Evolutionary conservation across 2,888 invertebrate species (phyloP).

Genomic region (Plemyria rubiginata): DNA sequence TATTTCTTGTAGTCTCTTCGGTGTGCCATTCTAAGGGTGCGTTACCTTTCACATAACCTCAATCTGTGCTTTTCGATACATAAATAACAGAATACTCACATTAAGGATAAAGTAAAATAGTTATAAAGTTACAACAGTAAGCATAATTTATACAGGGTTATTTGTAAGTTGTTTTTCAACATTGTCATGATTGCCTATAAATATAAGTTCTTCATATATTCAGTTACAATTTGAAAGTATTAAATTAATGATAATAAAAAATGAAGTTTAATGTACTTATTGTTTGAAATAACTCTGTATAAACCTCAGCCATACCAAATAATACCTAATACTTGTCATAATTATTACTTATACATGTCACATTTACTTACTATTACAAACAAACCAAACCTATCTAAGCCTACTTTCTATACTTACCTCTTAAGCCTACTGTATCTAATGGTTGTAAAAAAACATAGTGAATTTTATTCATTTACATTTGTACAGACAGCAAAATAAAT

Average conservation of each 20-base stretch:
- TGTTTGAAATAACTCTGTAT: slow-evolving; percentile 77
- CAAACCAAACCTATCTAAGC: slow-evolving; percentile 15
- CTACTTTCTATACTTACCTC: slow-evolving; percentile 35
- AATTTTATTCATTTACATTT: slow-evolving; percentile 36
- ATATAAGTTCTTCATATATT: slow-evolving; percentile 32
- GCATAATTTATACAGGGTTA: slow-evolving; percentile 85
- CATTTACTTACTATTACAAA: slow-evolving; percentile 21
- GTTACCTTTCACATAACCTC: slow-evolving; percentile 78
- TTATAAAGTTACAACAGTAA: slow-evolving; percentile 74
- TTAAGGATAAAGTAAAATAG: slow-evolving; percentile 74
- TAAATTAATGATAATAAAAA: slow-evolving; percentile 29
- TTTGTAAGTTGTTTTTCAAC: slow-evolving; percentile 66
- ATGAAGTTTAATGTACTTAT: slow-evolving; percentile 38
- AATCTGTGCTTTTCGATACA: slow-evolving; percentile 75
- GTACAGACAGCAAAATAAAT: slow-evolving; percentile 33
- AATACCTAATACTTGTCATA: no score
- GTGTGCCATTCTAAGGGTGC: slow-evolving; percentile 80
- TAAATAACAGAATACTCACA: slow-evolving; percentile 79
- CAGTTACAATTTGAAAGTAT: slow-evolving; percentile 35
- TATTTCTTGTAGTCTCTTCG: slow-evolving; percentile 68
- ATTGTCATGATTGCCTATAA: slow-evolving; percentile 42
- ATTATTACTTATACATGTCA: slow-evolving; percentile 35
- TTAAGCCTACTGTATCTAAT: slow-evolving; percentile 36
- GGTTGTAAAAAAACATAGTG: slow-evolving; percentile 41
- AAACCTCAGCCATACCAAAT: slow-evolving; percentile 82